Percentiles rank a stretch among this genome's conserved stretches.
Conservation (phyloP, 2,888 invertebrate species). For the Charanyca ferruginea region DNA sequence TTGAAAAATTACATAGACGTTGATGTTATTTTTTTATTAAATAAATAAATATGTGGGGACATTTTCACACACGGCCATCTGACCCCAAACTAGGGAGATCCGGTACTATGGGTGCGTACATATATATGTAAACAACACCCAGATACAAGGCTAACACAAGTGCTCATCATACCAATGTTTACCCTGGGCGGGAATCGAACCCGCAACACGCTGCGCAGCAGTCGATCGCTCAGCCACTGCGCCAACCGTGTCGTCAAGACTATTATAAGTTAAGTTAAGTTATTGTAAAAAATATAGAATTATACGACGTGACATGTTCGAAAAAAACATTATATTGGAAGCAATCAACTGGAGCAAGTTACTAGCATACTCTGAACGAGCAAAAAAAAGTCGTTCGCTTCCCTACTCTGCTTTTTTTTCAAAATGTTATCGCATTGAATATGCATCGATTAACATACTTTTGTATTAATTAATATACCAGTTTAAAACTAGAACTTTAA, state of each 20-base stretch:
- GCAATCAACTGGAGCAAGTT: slow-evolving; percentile 48
- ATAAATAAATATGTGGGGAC: no score
- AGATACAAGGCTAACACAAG: no score
- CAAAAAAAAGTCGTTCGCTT: slow-evolving; percentile 46
- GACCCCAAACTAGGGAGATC: no score
- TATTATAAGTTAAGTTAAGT: no score
- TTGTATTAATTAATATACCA: background rate
- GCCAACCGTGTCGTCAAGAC: no score
- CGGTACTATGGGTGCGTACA: no score
- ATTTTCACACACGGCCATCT: no score
- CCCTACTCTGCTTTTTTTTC: slow-evolving; percentile 30
- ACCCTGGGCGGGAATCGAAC: no score
- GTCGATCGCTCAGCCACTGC: no score
- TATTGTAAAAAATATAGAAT: slow-evolving; percentile 18
- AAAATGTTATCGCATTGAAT: slow-evolving; percentile 9
- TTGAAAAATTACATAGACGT: slow-evolving; percentile 27
- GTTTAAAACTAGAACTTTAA: background rate
- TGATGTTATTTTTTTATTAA: background rate
- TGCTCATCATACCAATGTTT: no score
- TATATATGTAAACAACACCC: no score
- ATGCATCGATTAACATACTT: slow-evolving; percentile 18
- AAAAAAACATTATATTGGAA: slow-evolving; percentile 22
- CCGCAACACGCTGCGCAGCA: no score
- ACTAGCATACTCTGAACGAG: slow-evolving; percentile 30
- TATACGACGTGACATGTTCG: slow-evolving; percentile 17